Conservation (phyloP, 1,140 invertebrate genomes). For the Trichoplusia ni region DNA sequence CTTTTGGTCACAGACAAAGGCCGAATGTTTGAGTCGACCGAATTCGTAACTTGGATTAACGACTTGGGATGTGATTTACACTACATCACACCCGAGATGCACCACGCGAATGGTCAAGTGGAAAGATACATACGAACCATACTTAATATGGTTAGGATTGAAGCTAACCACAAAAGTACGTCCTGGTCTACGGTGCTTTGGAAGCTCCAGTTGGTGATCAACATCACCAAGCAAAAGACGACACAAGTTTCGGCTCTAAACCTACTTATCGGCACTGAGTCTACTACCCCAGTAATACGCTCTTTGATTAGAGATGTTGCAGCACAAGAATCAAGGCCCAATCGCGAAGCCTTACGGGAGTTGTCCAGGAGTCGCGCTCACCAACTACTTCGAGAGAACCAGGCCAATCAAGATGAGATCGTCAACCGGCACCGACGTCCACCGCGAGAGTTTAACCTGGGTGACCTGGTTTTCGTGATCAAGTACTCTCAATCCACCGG, state of each 20-base stretch:
- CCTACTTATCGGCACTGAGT: neutral
- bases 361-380: neutral
- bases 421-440: neutral
- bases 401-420: neutral
- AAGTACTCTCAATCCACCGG: neutral
- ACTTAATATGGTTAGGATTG: neutral
- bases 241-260: neutral
- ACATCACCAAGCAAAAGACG: neutral
- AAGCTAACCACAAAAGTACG: neutral
- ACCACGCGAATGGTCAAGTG: neutral
- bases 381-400: neutral
- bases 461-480: neutral
- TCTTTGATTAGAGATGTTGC: neutral
- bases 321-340: no score
- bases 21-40: neutral
- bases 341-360: no score
- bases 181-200: neutral
- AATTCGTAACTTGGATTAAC: neutral
- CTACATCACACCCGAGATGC: neutral
- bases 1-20: neutral
- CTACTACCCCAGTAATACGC: neutral
- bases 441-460: neutral
- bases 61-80: neutral
- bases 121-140: neutral
- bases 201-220: neutral